Base-by-base conservation (phyloP, 2,888 invertebrate species). In the Balanococcus diminutus region DNA sequence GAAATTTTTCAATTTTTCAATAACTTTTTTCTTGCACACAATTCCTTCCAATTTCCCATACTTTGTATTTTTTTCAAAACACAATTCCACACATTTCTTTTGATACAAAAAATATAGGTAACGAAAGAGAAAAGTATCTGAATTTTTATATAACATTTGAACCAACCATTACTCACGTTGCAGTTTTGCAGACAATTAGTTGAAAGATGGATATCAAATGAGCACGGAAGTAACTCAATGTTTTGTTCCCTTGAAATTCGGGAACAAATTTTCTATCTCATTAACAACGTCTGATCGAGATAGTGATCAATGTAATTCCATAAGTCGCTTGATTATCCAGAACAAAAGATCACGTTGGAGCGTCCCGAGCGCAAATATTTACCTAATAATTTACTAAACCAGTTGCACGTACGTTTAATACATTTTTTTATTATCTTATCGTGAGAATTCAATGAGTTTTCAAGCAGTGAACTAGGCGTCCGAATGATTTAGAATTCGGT, bases 211-310 rank as follows among this genome's bases (percentile, higher is more conserved):
- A 31, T 72, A 72, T 72, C 72, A 72, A 72, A 72, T 31, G 72
- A 16, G 31, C 31, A 31, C 72, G 72, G 72, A 72, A 72, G 31
- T n/a, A 31, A 72, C 14, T 6, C 56, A 19, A 31, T 28, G 72
- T 31, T 72, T 67, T 72, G 28, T 31, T 28, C 28, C 31, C 31
- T 31, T n/a, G 72, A 72, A 72, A 31, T 72, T 72, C 31, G 72
- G 56, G 72, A 72, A 31, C 72, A 31, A 16, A n/a, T 72, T 72
- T 31, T 28, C 72, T 14, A 31, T 72, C 72, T 72, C 72, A 72
- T 72, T 72, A 72, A 72, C 72, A 31, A 72, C 31, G 72, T 72
- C 72, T 72, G 72, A 72, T 72, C 31, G 31, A 72, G 72, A 72
- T 72, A 72, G 16, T 16, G 31, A 72, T 31, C 72, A 72, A 72